Evolutionary conservation across 2,113 vertebrate genomes (phyloP).

Genomic region (Puma concolor): DNA sequence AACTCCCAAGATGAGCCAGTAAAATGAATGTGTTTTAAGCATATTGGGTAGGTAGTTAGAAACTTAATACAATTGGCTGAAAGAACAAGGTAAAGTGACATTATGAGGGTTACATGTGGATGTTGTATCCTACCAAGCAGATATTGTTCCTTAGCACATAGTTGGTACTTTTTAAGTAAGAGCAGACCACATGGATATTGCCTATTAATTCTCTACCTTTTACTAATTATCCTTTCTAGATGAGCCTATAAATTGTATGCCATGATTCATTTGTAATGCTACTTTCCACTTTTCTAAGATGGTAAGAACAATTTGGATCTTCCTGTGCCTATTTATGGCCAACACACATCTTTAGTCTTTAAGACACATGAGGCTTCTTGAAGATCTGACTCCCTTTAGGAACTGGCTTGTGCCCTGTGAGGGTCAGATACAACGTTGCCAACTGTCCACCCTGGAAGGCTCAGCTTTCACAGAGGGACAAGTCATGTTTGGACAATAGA

Average conservation of each 20-base stretch:
- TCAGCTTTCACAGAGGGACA: not conserved
- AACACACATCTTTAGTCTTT: not conserved
- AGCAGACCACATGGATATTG: not conserved
- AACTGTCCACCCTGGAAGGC: not conserved
- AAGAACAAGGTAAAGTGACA: not conserved
- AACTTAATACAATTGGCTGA: not conserved
- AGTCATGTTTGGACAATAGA: not conserved
- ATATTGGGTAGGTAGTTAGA: not conserved
- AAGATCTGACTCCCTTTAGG: not conserved
- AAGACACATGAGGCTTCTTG: not conserved
- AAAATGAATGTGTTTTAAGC: not conserved
- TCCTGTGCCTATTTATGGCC: not conserved
- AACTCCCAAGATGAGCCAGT: not conserved
- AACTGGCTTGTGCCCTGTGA: not conserved
- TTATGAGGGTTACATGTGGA: not conserved
- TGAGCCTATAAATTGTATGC: not conserved
- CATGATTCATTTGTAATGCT: not conserved
- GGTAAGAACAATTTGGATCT: slow-evolving; percentile 15
- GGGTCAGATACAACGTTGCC: not conserved
- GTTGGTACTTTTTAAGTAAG: not conserved
- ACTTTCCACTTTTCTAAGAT: not conserved
- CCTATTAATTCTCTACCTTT: not conserved
- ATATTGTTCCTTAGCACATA: not conserved
- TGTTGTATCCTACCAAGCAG: not conserved
- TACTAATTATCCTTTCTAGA: not conserved